These are phyloP conservation scores for Flexamia atlantica DNA, from an alignment of 2,888 invertebrate species.

Conservation along the genomic window DNA sequence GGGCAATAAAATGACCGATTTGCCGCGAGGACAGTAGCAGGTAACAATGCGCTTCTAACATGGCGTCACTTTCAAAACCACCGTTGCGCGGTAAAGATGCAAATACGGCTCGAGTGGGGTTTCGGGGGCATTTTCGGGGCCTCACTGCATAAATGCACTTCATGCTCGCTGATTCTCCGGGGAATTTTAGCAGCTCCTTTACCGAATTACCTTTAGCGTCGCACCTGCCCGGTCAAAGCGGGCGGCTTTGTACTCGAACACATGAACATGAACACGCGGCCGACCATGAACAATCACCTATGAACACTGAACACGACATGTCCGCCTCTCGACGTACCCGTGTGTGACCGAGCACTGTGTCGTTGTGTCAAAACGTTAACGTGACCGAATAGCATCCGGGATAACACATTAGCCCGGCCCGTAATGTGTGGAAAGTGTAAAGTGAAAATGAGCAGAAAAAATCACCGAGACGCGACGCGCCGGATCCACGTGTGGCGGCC, in stretches of 20 bases:
- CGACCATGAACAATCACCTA: conserved; percentile 38
- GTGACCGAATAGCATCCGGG: conserved; percentile 31
- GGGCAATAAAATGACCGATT: conserved; percentile 53
- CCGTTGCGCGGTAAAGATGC: conserved; percentile 45
- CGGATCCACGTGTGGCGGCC: too few relatives aligned
- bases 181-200: conserved; percentile 28
- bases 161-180: background rate
- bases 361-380: conserved; percentile 32
- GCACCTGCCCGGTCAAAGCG: conserved; percentile 31
- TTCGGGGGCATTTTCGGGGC: background rate
- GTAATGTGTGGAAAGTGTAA: conserved; percentile 35
- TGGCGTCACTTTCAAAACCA: conserved; percentile 48
- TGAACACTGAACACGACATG: conserved; percentile 6
- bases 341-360: conserved; percentile 24
- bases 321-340: background rate
- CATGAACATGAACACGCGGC: background rate
- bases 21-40: conserved; percentile 46
- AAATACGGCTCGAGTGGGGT: conserved; percentile 27
- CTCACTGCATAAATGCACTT: background rate
- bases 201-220: conserved; percentile 41
- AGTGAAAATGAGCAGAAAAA: conserved; percentile 39
- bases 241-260: conserved; percentile 39
- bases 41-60: conserved; percentile 53
- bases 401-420: background rate
- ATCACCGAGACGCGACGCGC: background rate